Conservation (phyloP, 2,888 invertebrate genomes). For the Drosophila paucipuncta region DNA sequence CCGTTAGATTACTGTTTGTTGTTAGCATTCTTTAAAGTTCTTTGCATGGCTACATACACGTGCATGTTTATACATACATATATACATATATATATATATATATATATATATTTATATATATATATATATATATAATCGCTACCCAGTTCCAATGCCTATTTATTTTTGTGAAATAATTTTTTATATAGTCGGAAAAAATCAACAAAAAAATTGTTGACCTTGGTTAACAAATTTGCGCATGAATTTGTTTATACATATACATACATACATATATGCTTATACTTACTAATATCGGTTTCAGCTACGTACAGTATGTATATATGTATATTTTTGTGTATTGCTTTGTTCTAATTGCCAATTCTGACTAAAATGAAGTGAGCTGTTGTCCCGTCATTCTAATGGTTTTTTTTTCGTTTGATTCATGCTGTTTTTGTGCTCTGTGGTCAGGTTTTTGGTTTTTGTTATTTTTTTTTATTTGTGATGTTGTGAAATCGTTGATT, state of each 20-base stretch:
- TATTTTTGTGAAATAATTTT: conserved; percentile 35
- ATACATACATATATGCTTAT: not conserved
- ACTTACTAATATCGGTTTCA: conserved; percentile 16
- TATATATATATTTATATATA: conserved; percentile 1
- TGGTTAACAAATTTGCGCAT: conserved; percentile 67
- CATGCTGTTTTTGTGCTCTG: conserved; percentile 40
- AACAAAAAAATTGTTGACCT: conserved; percentile 66
- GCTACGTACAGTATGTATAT: not conserved
- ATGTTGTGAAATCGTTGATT: conserved; percentile 43
- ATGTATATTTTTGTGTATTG: conserved; percentile 38
- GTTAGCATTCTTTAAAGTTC: conserved; percentile 41
- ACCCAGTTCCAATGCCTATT: conserved; percentile 18
- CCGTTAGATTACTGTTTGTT: conserved; percentile 38
- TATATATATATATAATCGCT: conserved; percentile 13
- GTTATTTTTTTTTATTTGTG: not conserved
- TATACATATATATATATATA: conserved; percentile 1
- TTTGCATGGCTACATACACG: conserved; percentile 32
- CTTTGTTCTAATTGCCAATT: conserved; percentile 74
- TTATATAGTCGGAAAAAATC: conserved; percentile 6
- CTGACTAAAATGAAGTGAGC: conserved; percentile 59
- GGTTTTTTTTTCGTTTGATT: conserved; percentile 48
- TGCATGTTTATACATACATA: conserved; percentile 2
- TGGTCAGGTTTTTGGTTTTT: conserved; percentile 49
- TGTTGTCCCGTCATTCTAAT: conserved; percentile 49
- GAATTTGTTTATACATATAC: conserved; percentile 19